These are phyloP conservation scores for Montipora capricornis DNA, from an alignment of 64 coral and sea anemone species.

Conservation along the genomic window DNA sequence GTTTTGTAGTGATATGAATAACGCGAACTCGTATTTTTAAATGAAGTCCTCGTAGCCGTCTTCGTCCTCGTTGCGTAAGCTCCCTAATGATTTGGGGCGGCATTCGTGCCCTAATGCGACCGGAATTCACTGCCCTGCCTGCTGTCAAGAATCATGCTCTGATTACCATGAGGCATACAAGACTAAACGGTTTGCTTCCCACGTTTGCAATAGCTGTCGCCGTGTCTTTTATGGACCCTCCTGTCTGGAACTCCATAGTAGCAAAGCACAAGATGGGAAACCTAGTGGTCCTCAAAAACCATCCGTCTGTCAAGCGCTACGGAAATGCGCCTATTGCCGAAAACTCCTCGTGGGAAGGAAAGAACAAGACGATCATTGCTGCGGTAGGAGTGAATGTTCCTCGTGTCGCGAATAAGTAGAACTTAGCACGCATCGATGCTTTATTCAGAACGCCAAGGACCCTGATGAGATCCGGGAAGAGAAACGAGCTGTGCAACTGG, in stretches of 20 bases:
- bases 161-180: neutral
- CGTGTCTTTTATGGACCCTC: neutral
- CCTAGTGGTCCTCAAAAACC: neutral
- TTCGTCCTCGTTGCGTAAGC: too few relatives aligned
- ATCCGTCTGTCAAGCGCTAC: neutral
- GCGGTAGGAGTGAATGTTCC: neutral
- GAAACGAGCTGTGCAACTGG: neutral
- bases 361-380: neutral
- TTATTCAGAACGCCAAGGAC: neutral
- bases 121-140: neutral
- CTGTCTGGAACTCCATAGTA: neutral
- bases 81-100: neutral
- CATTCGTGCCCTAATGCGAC: neutral
- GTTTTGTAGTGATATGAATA: too few relatives aligned
- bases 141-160: neutral
- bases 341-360: neutral
- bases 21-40: too few relatives aligned
- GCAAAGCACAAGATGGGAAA: neutral
- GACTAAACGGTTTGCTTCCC: neutral
- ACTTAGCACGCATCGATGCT: conserved; percentile 24
- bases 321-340: neutral
- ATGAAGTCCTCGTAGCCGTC: too few relatives aligned
- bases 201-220: neutral
- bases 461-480: neutral
- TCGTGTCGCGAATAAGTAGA: conserved; percentile 26